Evolutionary conservation across 2,113 vertebrate species (phyloP).

Genomic region (Phycodurus eques): DNA sequence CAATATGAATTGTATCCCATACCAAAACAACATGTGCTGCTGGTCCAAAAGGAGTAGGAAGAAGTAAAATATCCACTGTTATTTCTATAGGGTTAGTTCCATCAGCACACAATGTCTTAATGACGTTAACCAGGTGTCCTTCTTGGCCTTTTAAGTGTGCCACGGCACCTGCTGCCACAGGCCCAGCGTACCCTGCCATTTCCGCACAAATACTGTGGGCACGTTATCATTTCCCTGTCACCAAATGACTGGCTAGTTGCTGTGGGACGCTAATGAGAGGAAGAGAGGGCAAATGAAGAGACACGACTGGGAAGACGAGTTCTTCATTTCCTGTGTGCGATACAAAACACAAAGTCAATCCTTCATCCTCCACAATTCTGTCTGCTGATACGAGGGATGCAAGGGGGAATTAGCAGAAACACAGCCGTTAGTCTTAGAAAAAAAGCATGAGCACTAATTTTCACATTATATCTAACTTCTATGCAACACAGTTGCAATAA

Average conservation of each 20-base stretch:
- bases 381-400: slow-evolving; percentile 86
- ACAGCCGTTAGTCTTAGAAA: slow-evolving; percentile 73
- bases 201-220: slow-evolving; percentile 89
- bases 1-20: not conserved
- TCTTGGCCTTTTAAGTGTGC: slow-evolving; percentile 81
- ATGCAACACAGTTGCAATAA: not conserved
- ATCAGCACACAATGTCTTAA: slow-evolving; percentile 10
- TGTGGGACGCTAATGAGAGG: slow-evolving; percentile 83
- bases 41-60: not conserved
- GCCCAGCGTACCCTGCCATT: slow-evolving; percentile 87
- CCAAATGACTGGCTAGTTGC: slow-evolving; percentile 94
- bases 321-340: slow-evolving; percentile 79
- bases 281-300: slow-evolving; percentile 87
- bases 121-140: slow-evolving; percentile 69
- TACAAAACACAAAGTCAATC: slow-evolving; percentile 86
- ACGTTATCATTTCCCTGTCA: slow-evolving; percentile 98
- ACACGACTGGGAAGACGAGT: slow-evolving; percentile 79
- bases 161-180: slow-evolving; percentile 84
- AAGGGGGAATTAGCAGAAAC: slow-evolving; percentile 89
- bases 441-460: not conserved
- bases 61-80: not conserved
- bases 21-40: not conserved
- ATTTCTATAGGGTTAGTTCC: not conserved
- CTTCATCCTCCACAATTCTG: slow-evolving; percentile 84
- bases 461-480: not conserved